Conservation (phyloP, 1,140 invertebrate genomes). For the Apis mellifera region Amel_HAv3.1 CM009938.2:2470001-2470500, state of each 20-base stretch:
- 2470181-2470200: background rate
- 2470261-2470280: background rate
- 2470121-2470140: background rate
- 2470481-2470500: conserved; percentile 33
- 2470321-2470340: background rate
- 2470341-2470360: conserved; percentile 16
- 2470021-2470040: no score
- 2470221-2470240: background rate
- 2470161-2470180: background rate
- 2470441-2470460: conserved; percentile 30
- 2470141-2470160: background rate
- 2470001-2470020: no score
- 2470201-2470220: background rate
- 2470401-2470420: conserved; percentile 43
- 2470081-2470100: background rate
- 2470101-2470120: background rate
- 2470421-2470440: background rate
- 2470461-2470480: conserved; percentile 21
- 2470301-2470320: background rate
- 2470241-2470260: no score
- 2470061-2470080: no score
- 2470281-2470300: background rate
- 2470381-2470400: conserved; percentile 1
- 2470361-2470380: conserved; percentile 45
- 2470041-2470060: no score